Base-by-base conservation (phyloP, 1,140 invertebrate genomes). In the Drosophila ogumai region DNA sequence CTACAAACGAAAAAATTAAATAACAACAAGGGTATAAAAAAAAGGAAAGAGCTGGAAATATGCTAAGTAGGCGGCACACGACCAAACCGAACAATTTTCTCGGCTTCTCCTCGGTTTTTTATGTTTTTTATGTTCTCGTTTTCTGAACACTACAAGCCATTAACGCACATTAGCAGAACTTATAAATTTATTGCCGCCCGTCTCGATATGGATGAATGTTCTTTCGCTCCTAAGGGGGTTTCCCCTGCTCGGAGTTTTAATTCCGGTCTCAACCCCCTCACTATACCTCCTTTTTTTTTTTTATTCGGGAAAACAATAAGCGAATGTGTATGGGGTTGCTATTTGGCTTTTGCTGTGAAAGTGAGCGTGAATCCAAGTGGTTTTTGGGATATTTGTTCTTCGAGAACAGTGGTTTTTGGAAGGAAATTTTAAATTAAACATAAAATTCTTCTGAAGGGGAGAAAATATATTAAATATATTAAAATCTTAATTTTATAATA, bases 1-100 rank as follows among this genome's bases (percentile, higher is more conserved):
- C 88, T 77, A 87, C 80, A 84, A 88, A 84, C 80, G 84, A 79
- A 88, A 85, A 87, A 88, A 84, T 88, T 84, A 88, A 86, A 87
- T 76, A 86, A 82, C 82, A 79, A 81, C 79, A 84, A 82, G 41
- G 50, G 36, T 28, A 28, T 9, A 25, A 13, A 12, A 12, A 47
- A 25, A n/a, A 17, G 44, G 19, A n/a, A 17, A 41, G 13, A 8
- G 36, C 47, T 40, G 38, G 44, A 15, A 54, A 61, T 69, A 82
- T 86, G 79, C 72, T 81, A 86, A 85, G 50, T 63, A 78, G 74
- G 74, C 74, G 56, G 74, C 74, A 69, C 56, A 77, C 75, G 74
- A 68, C 56, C 71, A 73, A 22, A 58, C 64, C 50, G 32, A 68
- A 47, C 63, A 47, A 32, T 71, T 68, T 67, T 57, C 49, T 50